phyloP scores from a whole-genome alignment of 2,113 vertebrate species.

The Ceyx melanurus region DNA sequence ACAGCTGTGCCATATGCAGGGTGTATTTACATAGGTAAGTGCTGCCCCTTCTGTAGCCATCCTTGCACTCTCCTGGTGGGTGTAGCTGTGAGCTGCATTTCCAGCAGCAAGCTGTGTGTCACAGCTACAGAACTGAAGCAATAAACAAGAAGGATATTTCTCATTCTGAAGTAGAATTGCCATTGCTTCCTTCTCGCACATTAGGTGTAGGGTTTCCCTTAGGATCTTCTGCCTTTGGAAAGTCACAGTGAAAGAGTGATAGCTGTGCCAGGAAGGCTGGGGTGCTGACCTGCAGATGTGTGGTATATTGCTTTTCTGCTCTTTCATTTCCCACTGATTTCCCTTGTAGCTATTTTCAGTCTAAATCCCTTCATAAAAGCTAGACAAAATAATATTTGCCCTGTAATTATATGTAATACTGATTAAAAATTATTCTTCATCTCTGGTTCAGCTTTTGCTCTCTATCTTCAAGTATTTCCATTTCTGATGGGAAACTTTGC shows the following conservation, averaged over 20 bases:
- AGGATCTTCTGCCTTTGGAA: background rate
- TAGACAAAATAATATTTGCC: background rate
- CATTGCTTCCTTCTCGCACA: background rate
- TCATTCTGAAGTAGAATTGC: background rate
- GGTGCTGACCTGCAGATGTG: background rate
- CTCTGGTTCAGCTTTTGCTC: background rate
- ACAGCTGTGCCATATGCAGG: background rate
- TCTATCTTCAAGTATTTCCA: background rate
- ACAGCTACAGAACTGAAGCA: background rate
- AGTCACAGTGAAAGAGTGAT: background rate
- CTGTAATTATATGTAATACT: background rate
- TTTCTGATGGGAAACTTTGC: background rate
- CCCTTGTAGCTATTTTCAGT: background rate
- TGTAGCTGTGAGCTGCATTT: background rate
- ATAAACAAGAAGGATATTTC: background rate
- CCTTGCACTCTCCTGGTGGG: background rate
- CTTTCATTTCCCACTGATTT: background rate
- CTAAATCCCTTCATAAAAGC: background rate
- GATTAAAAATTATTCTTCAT: background rate
- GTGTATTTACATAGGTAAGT: background rate
- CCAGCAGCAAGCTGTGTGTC: background rate
- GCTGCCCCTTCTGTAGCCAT: background rate
- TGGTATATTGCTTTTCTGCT: background rate
- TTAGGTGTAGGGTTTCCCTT: background rate
- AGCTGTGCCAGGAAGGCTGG: background rate